Conservation (phyloP, 2,113 vertebrate species). For the Leptobrachium leishanense region DNA sequence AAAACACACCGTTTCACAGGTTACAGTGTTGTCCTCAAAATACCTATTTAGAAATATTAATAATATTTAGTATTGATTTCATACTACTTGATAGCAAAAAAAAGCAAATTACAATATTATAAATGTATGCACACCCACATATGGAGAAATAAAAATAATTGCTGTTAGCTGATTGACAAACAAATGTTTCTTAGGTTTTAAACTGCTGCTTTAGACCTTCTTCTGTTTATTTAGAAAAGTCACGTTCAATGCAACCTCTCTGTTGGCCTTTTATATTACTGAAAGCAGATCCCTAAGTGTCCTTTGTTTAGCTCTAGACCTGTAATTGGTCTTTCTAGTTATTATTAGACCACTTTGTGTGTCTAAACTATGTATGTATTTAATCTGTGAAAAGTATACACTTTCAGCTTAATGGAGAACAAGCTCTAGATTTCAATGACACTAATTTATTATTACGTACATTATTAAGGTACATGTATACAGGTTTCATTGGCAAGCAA, state of each 20-base stretch:
- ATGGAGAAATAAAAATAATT: slow-evolving; percentile 1
- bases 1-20: too few species aligned
- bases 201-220: background rate
- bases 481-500: background rate
- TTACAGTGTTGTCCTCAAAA: too few species aligned
- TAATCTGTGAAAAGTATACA: slow-evolving; percentile 25
- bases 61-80: too few species aligned
- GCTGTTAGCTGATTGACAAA: background rate
- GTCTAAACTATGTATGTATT: slow-evolving; percentile 24
- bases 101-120: too few species aligned
- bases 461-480: background rate
- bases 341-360: slow-evolving; percentile 25
- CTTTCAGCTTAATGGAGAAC: background rate
- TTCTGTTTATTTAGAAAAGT: slow-evolving; percentile 28
- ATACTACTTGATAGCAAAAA: too few species aligned
- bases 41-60: too few species aligned
- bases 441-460: slow-evolving; percentile 10
- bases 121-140: background rate
- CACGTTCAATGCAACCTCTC: slow-evolving; percentile 24
- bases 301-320: slow-evolving; percentile 20
- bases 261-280: slow-evolving; percentile 19
- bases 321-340: slow-evolving; percentile 27
- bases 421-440: slow-evolving; percentile 16
- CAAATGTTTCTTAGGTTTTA: slow-evolving; percentile 18
- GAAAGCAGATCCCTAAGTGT: slow-evolving; percentile 22